Base-by-base conservation (phyloP, 2,113 vertebrate genomes). In the Falcunculus frontatus region DNA sequence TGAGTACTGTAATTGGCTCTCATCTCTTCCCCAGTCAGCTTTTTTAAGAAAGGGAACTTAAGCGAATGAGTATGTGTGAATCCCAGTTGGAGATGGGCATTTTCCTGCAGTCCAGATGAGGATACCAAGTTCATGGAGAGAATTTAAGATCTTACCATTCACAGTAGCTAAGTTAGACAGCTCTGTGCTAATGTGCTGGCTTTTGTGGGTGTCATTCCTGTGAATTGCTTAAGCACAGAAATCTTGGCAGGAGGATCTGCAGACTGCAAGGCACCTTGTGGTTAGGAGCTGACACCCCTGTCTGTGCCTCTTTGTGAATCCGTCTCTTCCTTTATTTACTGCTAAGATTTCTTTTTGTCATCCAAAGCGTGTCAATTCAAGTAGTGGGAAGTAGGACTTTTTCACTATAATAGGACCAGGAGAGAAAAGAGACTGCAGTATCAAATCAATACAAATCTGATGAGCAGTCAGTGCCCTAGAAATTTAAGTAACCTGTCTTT, bases 181-280 rank as follows among this genome's bases (percentile, higher is more conserved):
- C 73, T 87, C 52, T 89, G 47, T 78, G 73, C 47, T 90, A 75
- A 84, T 44, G 33, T 72, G 56, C 39, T 94, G 84, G 64, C 39
- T 94, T 96, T 87, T 95, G 93, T 87, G 92, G 82, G 76, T 94
- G 73, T 89, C 76, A 84, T 91, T 97, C 73, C 65, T 92, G 86
- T 70, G 93, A 86, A 41, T 81, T 87, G 89, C 89, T 92, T 78
- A 81, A 95, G 65, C 77, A 70, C 30, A 75, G 32, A 91, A 75
- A 76, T 94, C 73, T 90, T 96, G 93, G 89, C 88, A 89, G 75
- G 52, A 72, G 47, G 13, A 94, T 89, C 52, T 82, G 76, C 87
- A 95, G 88, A 86, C 93, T 95, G 44, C 37, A 22, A 91, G 93
- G 95, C 89, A 91, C 92, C 88, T 77, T 73, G 86, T 87, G 81